phyloP scores from a whole-genome alignment of 2,113 vertebrate genomes.

The Isurus oxyrinchus region DNA sequence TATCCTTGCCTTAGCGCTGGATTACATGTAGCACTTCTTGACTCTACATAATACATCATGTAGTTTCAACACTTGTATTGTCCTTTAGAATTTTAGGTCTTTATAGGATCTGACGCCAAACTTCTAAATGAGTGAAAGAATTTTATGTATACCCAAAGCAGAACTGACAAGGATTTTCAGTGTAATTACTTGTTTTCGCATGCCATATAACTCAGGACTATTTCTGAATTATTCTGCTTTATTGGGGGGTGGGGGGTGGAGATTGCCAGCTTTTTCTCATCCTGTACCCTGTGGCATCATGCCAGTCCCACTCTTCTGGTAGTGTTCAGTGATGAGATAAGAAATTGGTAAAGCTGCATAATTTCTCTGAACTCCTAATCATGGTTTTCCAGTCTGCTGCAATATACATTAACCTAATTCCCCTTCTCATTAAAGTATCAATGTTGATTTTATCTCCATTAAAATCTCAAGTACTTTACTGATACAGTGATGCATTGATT shows the following conservation, averaged over 20 bases:
- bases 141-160: background rate
- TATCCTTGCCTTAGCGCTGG: background rate
- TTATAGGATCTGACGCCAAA: background rate
- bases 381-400: background rate
- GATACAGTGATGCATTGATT: background rate
- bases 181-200: background rate
- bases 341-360: background rate
- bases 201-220: background rate
- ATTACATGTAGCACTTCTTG: background rate
- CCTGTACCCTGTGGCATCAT: background rate
- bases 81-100: background rate
- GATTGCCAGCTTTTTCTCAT: background rate
- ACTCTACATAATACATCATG: background rate
- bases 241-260: background rate
- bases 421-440: background rate
- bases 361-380: background rate
- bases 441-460: conserved; percentile 12
- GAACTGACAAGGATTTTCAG: background rate
- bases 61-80: background rate
- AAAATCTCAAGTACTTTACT: background rate
- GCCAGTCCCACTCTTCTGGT: background rate
- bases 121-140: background rate
- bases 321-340: background rate
- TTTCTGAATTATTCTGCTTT: background rate
- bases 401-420: background rate